phyloP scores from a whole-genome alignment of 2,797 vertebrate genomes.

The Babyrousa celebensis region DNA sequence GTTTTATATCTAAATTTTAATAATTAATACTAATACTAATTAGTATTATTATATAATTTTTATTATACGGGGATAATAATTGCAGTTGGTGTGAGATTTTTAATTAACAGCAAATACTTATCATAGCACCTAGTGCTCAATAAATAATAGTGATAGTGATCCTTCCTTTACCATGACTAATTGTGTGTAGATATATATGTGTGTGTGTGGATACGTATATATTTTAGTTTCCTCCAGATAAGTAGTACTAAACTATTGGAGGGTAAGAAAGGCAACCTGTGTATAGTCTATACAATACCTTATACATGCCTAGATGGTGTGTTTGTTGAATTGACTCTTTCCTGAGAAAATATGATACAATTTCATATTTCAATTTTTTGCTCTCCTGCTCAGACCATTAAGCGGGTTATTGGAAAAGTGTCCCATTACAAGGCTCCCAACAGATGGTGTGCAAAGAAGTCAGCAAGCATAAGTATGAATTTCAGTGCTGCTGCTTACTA shows the following conservation, averaged over 20 bases:
- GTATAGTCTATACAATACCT: neutral
- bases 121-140: neutral
- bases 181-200: rapidly evolving
- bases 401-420: neutral
- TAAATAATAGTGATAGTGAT: neutral
- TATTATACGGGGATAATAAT: neutral
- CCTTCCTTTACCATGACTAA: neutral
- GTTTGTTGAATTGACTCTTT: neutral
- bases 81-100: neutral
- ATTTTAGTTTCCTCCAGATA: neutral
- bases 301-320: neutral
- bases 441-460: neutral
- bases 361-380: slow-evolving; percentile 6
- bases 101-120: neutral
- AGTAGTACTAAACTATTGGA: neutral
- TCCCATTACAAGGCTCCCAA: neutral
- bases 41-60: too few relatives aligned
- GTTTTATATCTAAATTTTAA: neutral
- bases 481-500: neutral
- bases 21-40: too few relatives aligned
- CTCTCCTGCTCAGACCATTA: neutral
- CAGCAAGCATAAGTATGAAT: neutral
- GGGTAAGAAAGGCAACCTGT: neutral
- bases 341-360: slow-evolving; percentile 22
- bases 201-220: neutral